phyloP scores from a whole-genome alignment of 2,888 invertebrate species.

The Lutraria lutraria region DNA sequence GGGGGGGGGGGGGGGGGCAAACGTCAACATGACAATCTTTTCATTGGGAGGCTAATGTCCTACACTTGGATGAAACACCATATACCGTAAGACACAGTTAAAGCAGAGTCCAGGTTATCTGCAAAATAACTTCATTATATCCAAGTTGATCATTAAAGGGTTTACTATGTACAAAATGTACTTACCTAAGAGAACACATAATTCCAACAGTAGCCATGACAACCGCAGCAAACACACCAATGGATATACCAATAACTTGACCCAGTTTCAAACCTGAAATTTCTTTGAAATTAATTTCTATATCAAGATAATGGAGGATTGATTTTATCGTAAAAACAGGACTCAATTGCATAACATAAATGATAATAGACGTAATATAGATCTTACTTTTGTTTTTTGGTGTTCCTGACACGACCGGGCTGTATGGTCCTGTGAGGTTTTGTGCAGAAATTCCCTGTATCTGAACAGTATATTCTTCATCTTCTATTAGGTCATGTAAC shows the following conservation, averaged over 20 bases:
- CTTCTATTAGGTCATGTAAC: background rate
- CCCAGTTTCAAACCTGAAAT: background rate
- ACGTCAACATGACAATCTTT: too few species aligned
- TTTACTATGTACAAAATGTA: background rate
- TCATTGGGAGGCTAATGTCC: too few species aligned
- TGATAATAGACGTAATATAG: background rate
- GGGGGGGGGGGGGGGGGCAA: too few species aligned
- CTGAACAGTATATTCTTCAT: background rate
- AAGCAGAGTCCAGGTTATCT: background rate
- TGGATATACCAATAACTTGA: background rate
- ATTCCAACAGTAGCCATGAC: background rate
- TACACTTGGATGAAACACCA: too few species aligned
- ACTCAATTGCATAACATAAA: background rate
- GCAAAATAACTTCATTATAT: background rate
- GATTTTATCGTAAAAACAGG: background rate
- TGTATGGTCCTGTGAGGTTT: background rate
- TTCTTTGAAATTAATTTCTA: background rate
- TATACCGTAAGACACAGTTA: background rate
- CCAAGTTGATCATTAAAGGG: background rate
- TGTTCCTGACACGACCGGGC: background rate
- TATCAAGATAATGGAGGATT: background rate
- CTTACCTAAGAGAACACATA: background rate
- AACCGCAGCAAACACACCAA: background rate
- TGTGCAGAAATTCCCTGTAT: background rate
- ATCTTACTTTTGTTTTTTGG: constrained; percentile 6